Percentiles rank a stretch among this genome's conserved stretches.
These are phyloP conservation scores for Brachypodius melanocephalos DNA, from an alignment of 2,113 vertebrate species.

Conservation along the genomic window DNA sequence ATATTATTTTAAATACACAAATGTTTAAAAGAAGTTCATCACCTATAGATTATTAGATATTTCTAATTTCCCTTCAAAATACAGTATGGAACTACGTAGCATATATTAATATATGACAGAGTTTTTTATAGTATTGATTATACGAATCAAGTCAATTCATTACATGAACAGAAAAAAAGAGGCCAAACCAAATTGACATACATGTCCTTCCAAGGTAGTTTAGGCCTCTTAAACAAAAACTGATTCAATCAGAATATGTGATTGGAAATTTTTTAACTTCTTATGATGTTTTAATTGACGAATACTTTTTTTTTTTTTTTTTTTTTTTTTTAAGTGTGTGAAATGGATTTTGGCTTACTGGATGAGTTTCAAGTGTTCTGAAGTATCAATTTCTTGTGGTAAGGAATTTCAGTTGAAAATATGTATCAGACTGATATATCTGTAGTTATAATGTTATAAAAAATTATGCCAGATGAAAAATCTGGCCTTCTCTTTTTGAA, in stretches of 20 bases:
- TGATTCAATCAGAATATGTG: neutral
- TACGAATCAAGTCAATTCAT: neutral
- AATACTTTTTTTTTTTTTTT: neutral
- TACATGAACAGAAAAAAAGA: neutral
- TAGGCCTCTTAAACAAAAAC: neutral
- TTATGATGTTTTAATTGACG: neutral
- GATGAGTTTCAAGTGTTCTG: neutral
- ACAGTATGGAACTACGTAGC: neutral
- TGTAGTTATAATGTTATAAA: neutral
- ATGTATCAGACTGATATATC: neutral
- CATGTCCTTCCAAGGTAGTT: neutral
- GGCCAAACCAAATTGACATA: neutral
- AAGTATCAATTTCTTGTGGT: neutral
- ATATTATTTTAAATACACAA: neutral
- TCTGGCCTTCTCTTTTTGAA: neutral
- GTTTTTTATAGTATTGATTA: neutral
- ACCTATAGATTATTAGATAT: neutral
- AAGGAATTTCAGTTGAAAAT: neutral
- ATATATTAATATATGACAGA: accelerated
- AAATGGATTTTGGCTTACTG: neutral
- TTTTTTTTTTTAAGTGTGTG: neutral
- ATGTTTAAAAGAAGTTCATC: neutral
- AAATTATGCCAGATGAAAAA: neutral
- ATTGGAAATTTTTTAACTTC: neutral
- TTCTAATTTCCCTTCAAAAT: neutral